Conservation (phyloP, 1,140 invertebrate species). For the Aphaenogaster floridana region DNA sequence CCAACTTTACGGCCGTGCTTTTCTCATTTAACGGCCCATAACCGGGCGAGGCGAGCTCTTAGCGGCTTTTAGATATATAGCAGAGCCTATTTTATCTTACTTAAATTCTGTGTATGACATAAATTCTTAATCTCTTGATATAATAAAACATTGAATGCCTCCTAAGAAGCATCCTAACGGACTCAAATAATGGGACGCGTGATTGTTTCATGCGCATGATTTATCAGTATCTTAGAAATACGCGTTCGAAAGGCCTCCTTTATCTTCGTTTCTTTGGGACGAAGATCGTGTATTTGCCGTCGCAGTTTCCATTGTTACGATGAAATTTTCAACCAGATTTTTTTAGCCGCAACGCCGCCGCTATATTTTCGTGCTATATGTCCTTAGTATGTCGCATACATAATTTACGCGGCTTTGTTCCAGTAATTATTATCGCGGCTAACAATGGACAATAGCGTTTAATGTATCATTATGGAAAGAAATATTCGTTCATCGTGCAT, state of each 20-base stretch:
- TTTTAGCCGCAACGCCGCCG: background rate
- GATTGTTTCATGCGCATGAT: background rate
- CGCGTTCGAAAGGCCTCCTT: background rate
- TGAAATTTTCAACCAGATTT: constrained; percentile 8
- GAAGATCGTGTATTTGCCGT: background rate
- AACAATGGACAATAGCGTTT: constrained; percentile 62
- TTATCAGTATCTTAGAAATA: background rate
- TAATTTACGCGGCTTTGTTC: constrained; percentile 61
- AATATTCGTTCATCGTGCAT: constrained; percentile 58
- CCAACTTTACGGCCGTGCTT: background rate
- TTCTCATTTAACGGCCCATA: constrained; percentile 15
- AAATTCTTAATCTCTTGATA: background rate
- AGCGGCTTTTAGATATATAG: background rate
- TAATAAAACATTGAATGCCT: background rate
- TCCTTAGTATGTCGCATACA: constrained; percentile 51
- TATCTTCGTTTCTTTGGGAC: background rate
- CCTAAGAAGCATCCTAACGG: background rate
- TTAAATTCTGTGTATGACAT: background rate
- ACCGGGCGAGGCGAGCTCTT: background rate
- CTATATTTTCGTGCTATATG: constrained; percentile 4
- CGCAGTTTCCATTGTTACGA: background rate
- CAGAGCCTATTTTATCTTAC: background rate
- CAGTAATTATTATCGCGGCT: constrained; percentile 50
- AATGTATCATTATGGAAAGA: constrained; percentile 63
- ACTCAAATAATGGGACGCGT: background rate